phyloP scores from a whole-genome alignment of 2,113 vertebrate species.

The Uria lomvia region DNA sequence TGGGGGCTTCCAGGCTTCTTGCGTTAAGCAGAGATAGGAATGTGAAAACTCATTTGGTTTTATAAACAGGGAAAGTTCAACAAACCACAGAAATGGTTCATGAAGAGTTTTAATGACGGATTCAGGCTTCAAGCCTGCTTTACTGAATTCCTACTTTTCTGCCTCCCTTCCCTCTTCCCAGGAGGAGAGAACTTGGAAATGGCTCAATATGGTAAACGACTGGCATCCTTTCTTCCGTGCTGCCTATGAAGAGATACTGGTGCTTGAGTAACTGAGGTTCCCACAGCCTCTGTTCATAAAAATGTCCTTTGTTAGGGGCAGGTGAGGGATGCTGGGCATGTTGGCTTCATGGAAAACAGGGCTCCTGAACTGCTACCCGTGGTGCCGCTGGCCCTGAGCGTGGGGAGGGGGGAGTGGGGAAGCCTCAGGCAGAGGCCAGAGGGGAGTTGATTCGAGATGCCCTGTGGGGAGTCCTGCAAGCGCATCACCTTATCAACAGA shows the following conservation, averaged over 20 bases:
- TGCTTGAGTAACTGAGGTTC: background rate
- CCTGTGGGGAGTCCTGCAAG: background rate
- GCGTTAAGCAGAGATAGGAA: background rate
- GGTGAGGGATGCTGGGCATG: background rate
- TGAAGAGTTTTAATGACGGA: background rate
- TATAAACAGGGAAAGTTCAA: constrained; percentile 14
- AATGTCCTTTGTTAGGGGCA: background rate
- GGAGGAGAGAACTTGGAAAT: background rate
- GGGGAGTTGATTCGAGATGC: background rate
- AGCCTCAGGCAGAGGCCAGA: background rate
- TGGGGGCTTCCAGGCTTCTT: background rate
- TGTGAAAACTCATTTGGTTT: constrained; percentile 2
- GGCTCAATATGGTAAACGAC: background rate
- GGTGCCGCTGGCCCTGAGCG: background rate
- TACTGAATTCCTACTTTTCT: background rate
- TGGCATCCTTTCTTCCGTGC: background rate
- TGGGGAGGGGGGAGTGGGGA: background rate
- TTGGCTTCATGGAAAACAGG: background rate
- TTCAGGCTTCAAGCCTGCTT: background rate
- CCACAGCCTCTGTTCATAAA: background rate
- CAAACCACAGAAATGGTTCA: background rate
- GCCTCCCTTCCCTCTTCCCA: background rate
- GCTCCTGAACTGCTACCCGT: accelerated
- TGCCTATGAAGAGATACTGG: background rate
- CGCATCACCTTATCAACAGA: background rate